A percentile compares a stretch with the other conserved stretches of the same genome.
phyloP scores from a whole-genome alignment of 2,113 vertebrate species.

The Nibea albiflora region DNA sequence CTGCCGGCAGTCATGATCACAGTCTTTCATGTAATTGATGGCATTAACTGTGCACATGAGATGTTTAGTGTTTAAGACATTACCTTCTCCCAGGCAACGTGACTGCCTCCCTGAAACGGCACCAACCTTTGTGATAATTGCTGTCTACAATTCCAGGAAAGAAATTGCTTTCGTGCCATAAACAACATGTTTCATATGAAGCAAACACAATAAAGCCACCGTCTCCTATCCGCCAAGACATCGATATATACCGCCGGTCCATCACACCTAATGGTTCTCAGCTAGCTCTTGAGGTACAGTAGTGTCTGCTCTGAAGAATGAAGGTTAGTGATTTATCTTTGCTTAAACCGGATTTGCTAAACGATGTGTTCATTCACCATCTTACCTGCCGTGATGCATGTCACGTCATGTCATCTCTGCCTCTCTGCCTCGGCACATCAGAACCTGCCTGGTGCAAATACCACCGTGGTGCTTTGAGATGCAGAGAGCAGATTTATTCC shows the following conservation, averaged over 20 bases:
- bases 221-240: no score
- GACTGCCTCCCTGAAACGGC: background rate
- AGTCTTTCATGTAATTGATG: background rate
- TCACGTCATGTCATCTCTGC: background rate
- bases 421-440: background rate
- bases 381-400: background rate
- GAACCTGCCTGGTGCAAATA: background rate
- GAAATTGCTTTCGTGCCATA: background rate
- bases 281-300: background rate
- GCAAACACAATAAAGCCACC: background rate
- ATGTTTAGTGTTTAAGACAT: background rate
- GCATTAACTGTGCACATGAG: background rate
- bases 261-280: background rate
- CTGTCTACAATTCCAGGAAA: background rate
- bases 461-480: background rate
- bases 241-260: no score
- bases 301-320: background rate
- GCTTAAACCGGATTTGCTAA: background rate
- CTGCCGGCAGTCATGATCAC: background rate
- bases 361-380: background rate
- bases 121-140: background rate
- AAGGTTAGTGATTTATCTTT: background rate
- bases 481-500: constrained; percentile 31
- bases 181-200: background rate
- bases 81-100: background rate